phyloP scores from a whole-genome alignment of 1,140 invertebrate genomes.

The Nautilus pompilius region DNA sequence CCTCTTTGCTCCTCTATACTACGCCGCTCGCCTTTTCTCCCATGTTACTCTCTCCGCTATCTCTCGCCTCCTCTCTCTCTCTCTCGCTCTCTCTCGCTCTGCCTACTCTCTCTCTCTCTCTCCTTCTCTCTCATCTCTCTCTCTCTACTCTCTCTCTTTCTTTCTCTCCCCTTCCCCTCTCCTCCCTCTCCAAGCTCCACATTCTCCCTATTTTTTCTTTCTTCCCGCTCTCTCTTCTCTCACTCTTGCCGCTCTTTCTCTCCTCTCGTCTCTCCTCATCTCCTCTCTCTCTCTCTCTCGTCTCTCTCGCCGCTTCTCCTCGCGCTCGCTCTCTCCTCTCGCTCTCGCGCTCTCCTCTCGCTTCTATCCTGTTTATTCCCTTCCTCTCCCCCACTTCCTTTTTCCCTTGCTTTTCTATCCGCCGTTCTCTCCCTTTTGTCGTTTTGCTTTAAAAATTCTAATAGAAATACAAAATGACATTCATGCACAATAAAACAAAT shows the following conservation, averaged over 20 bases:
- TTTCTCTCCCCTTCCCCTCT: not conserved
- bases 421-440: not conserved
- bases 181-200: not conserved
- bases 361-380: not conserved
- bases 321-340: not conserved
- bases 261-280: slow-evolving; percentile 7
- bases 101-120: no score
- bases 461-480: no score
- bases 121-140: not conserved
- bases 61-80: not conserved
- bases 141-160: not conserved
- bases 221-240: slow-evolving; percentile 12
- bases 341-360: not conserved
- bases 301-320: slow-evolving; percentile 1
- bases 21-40: no score
- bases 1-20: not conserved
- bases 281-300: not conserved
- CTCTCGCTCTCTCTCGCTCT: not conserved
- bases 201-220: slow-evolving; percentile 12
- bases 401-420: not conserved
- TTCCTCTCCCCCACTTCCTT: slow-evolving; percentile 2
- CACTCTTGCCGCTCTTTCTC: not conserved
- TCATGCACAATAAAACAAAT: no score
- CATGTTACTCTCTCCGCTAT: not conserved
- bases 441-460: not conserved